Evolutionary conservation across 2,797 vertebrate species (phyloP), one percentile per base, ranked within the genome.

Genomic region (Gila robusta): DNA sequence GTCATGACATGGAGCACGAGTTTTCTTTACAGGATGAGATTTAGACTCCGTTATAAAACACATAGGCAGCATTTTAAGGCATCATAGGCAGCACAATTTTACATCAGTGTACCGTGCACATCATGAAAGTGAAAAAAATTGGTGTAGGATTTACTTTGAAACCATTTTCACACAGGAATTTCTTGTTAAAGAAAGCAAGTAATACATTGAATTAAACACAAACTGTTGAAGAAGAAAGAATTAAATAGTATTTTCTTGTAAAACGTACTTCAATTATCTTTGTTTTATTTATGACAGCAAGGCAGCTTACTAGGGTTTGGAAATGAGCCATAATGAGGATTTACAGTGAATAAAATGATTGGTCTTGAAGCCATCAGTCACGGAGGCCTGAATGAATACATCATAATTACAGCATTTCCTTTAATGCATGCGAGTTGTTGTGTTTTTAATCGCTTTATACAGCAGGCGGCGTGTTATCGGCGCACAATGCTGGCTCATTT

Each of bases 401-500:
- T 66, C 72, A 77, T 49, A 84, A 84, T 49, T 52, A 77, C 70
- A 84, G 79, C 66, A 12, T 52, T 69, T 54, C 21, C 47, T 70
- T 32, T 52, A 70, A 81, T 37, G 32, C 66, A 26, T 11, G 44
- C 11, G 1, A 52, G 41, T 39, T 54, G 66, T 77, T 49, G 73
- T 66, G 41, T 66, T 76, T 67, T 74, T 81, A 64, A 47, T 62
- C 41, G 3, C 11, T 28, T 69, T 59, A 39, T 73, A 49, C 17
- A 11, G 49, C 76, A 70, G 44, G 37, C 26, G 8, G 12, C 39
- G 14, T 77, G 28, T 67, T 66, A 19, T 39, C 64, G 6, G 19
- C 41, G 41, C 78, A 81, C n/a, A 81, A 54, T 67, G 52, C 41
- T 6, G 54, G 69, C 54, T 79, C 35, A 87, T 72, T 81, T 80